These are phyloP conservation scores for Oncopodura yosiiana DNA, from an alignment of 1,140 invertebrate species.

Conservation along the genomic window DNA sequence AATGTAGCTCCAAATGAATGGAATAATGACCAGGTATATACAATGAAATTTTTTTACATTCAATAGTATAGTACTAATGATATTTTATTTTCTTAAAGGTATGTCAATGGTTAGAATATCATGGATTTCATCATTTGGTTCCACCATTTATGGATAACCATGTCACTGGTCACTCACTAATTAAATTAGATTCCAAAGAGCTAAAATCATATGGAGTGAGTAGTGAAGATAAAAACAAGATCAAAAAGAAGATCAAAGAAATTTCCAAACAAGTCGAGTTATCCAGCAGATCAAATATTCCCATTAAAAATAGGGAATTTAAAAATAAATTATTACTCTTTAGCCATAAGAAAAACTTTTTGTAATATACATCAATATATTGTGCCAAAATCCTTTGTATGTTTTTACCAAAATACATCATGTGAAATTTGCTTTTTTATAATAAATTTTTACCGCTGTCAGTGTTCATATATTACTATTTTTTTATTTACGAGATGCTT, in stretches of 20 bases:
- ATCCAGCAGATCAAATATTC: no score
- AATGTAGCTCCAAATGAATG: constrained; percentile 25
- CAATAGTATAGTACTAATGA: background rate
- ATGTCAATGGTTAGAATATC: constrained; percentile 72
- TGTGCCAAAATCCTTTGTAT: no score
- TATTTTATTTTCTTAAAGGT: constrained; percentile 49
- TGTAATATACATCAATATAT: no score
- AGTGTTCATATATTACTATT: no score
- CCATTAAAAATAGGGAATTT: no score
- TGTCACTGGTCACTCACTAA: constrained; percentile 68
- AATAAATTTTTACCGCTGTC: no score
- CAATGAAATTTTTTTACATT: background rate
- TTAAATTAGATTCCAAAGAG: constrained; percentile 74
- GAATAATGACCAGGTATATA: constrained; percentile 29
- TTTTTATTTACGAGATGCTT: no score
- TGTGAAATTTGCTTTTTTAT: no score
- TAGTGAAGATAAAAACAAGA: constrained; percentile 65
- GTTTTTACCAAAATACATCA: no score
- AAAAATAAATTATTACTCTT: no score
- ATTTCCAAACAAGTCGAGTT: constrained; percentile 56
- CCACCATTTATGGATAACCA: constrained; percentile 70
- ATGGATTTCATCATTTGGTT: constrained; percentile 67
- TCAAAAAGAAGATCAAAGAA: constrained; percentile 84
- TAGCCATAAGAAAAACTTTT: no score
- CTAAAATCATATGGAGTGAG: constrained; percentile 73